Evolutionary conservation across 2,113 vertebrate species (phyloP), one percentile per base, ranked within the genome.

Genomic region (Argyrosomus japonicus): DNA sequence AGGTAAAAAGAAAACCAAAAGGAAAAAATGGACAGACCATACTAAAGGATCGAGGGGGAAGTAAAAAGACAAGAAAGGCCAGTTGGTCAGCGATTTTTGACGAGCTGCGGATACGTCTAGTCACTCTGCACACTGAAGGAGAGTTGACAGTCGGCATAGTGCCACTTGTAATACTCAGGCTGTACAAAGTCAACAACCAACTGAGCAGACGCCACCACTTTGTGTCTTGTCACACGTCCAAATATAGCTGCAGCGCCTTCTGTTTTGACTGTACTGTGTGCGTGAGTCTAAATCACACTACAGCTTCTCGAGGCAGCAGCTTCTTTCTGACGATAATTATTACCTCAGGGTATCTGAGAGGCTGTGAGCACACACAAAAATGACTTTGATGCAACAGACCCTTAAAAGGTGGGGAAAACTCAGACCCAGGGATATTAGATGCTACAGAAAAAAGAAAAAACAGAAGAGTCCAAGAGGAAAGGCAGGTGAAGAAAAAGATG

Each of bases 171-270:
- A 87, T 4, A 74, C 68, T 73, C 60, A 67, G 23, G 47, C 71
- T 70, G 62, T 29, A 47, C 70, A 47, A 77, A 80, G 65, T 74
- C 71, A 82, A 75, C 68, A 81, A 54, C 64, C 56, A 13, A 18
- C 10, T 23, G 15, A 62, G 69, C 77, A 82, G 75, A 87, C 25
- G 43, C 71, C 72, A n/a, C 77, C 79, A 57, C 83, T 88, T 82
- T 77, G 50, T 54, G 65, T 82, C 76, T 86, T 78, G 51, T 81
- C 80, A 64, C 77, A 36, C 21, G 2, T 87, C 79, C 88, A 85
- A 77, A 90, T 88, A 80, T 87, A 89, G 81, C 61, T 75, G 18
- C 69, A 70, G 27, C n/a, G 56, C 51, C 43, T 70, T 50, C 47
- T 85, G 62, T 70, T 81, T 69, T 85, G 73, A 68, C 80, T 76